Percentiles rank a stretch among this genome's conserved stretches.
phyloP scores from a whole-genome alignment of 2,888 invertebrate species.

The Ecliptopera silaceata region DNA sequence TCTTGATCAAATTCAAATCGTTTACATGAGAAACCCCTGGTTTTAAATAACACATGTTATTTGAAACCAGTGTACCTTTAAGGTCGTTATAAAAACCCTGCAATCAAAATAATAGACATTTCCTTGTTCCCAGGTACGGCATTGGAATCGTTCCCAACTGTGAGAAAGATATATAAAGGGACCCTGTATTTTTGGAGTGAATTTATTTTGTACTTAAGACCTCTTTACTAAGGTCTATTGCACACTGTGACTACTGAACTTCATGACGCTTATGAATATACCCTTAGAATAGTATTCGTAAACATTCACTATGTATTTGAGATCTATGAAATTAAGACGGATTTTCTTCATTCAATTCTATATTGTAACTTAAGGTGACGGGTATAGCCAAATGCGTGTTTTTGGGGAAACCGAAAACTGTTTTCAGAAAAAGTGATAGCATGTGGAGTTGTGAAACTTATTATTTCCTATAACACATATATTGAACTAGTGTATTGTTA shows the following conservation, averaged over 20 bases:
- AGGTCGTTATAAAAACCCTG: no score
- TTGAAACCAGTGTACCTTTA: no score
- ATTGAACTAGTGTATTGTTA: no score
- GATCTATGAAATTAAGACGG: not conserved
- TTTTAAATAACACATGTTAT: no score
- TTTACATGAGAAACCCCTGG: no score
- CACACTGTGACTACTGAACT: conserved; percentile 62
- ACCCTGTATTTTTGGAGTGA: conserved; percentile 74
- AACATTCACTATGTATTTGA: not conserved
- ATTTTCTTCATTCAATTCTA: not conserved
- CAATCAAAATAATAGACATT: not conserved
- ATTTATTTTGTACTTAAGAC: conserved; percentile 64
- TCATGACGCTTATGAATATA: conserved; percentile 75
- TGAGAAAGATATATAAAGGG: conserved; percentile 49
- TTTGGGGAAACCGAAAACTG: no score
- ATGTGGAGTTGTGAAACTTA: no score
- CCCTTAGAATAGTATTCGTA: conserved; percentile 42
- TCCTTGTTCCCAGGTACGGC: conserved; percentile 61
- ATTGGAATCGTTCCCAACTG: conserved; percentile 66
- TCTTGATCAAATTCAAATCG: no score
- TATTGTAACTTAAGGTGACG: not conserved
- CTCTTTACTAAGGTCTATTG: conserved; percentile 54
- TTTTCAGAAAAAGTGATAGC: no score
- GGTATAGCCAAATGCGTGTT: no score
- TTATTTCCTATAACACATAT: no score